phyloP scores from a whole-genome alignment of 2,888 invertebrate genomes.

The Eucriotettix oculatus region DNA sequence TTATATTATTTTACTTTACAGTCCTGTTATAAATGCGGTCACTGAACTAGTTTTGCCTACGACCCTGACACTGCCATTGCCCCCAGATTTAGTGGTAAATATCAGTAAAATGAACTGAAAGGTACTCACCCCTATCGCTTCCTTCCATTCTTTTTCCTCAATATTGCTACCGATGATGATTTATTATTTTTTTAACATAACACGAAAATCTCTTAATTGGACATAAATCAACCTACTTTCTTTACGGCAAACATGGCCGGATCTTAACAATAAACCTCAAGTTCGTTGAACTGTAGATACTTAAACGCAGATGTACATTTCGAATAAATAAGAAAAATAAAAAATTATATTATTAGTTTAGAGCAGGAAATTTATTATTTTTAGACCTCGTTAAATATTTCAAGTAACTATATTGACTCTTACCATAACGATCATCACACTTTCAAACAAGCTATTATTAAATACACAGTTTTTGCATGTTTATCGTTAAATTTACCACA shows the following conservation, averaged over 20 bases:
- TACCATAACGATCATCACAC: too few species aligned
- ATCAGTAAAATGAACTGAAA: background rate
- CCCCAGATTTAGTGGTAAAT: constrained; percentile 20
- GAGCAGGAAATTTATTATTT: background rate
- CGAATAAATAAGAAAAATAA: background rate
- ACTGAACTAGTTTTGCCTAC: constrained; percentile 39
- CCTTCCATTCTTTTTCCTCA: constrained; percentile 20
- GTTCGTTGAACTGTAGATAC: constrained; percentile 23
- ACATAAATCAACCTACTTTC: constrained; percentile 17
- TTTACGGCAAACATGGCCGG: constrained; percentile 25
- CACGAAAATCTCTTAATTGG: constrained; percentile 20
- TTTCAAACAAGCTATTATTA: too few species aligned
- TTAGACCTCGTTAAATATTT: background rate
- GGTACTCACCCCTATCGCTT: constrained; percentile 24
- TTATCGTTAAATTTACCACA: too few species aligned
- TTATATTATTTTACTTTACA: too few species aligned
- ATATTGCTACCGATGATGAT: background rate
- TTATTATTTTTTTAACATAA: constrained; percentile 2
- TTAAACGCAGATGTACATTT: background rate
- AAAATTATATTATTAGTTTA: background rate
- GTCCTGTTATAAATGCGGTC: constrained; percentile 29
- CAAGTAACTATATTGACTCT: too few species aligned
- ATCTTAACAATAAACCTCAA: constrained; percentile 20
- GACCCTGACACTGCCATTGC: constrained; percentile 45
- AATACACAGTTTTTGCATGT: too few species aligned